Evolutionary conservation across 2,797 vertebrate genomes (phyloP), one percentile per base, ranked within the genome.

Genomic region (Muscicapa striata): DNA sequence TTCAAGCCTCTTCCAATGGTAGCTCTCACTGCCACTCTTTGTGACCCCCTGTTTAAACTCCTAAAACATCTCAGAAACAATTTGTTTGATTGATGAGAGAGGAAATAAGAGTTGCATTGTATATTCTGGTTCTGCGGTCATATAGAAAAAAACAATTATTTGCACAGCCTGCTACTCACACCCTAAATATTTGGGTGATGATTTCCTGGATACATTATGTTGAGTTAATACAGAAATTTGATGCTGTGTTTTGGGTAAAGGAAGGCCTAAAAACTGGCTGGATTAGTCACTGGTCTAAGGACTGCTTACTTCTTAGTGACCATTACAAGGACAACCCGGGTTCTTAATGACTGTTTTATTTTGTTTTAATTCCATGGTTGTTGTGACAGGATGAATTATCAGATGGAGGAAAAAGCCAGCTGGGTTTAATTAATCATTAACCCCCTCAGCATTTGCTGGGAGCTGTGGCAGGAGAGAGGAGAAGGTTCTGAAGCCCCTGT

Each of bases 171-270:
- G 0, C n/a, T 76, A 55, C 32, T 66, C 62, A 69, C 55, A 81
- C 1, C 19, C 62, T 88, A 92, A 91, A 93, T 96, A 97, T 93
- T 58, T 59, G 89, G 82, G 36, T 78, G 81, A 93, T 85, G 84
- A 92, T 93, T 96, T 95, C 67, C 81, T 90, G 70, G 49, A 61
- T 83, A 88, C 15, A 61, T 87, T 94, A 84, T 34, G 16, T 80
- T 91, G 68, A 90, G 59, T 62, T 95, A 94, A 87, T 61, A 72
- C 78, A 77, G 84, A 84, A 93, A 92, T 59, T 46, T 54, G 61
- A 89, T 59, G 78, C 63, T 22, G 11, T 67, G 46, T 62, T 94
- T 88, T 66, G 22, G 20, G 67, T 59, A 76, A 46, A 12, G 40
- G 22, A 58, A 89, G 32, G 43, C 75, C 40, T 78, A 36, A 77